These are phyloP conservation scores for Pristionchus exspectatus DNA, from an alignment of 2,888 invertebrate genomes.

Conservation along the genomic window DNA sequence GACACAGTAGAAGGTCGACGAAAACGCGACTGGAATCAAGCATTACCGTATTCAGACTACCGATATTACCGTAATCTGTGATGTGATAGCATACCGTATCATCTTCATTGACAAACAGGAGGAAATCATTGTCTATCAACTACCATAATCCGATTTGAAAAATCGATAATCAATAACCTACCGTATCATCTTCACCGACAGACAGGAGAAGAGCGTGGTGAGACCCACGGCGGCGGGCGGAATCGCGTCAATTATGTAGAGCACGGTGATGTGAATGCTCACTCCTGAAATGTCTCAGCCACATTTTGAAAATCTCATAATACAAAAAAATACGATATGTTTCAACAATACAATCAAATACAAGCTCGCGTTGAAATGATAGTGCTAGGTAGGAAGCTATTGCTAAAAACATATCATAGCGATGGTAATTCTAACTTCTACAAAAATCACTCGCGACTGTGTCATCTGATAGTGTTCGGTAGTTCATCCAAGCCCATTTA, in stretches of 20 bases:
- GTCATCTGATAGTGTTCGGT: too few relatives aligned
- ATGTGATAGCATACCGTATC: too few relatives aligned
- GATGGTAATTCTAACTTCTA: too few relatives aligned
- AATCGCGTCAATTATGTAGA: background rate
- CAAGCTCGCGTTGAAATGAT: too few relatives aligned
- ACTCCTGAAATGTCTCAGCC: background rate
- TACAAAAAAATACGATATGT: too few relatives aligned
- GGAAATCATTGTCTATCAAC: background rate
- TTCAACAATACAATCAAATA: too few relatives aligned
- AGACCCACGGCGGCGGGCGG: background rate
- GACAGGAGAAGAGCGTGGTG: constrained; percentile 10
- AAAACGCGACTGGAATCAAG: background rate
- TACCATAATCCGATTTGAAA: background rate
- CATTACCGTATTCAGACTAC: background rate
- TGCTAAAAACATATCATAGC: too few relatives aligned
- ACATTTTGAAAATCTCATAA: too few relatives aligned
- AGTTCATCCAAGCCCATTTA: too few relatives aligned
- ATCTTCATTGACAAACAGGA: background rate
- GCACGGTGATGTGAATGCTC: background rate
- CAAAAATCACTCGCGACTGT: too few relatives aligned
- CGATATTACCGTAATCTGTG: too few relatives aligned
- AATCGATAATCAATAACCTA: background rate
- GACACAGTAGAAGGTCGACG: constrained; percentile 3
- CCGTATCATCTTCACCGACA: background rate
- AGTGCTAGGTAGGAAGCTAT: too few relatives aligned